Conservation (phyloP, 2,888 invertebrate genomes). For the Ophion ventricosus region DNA sequence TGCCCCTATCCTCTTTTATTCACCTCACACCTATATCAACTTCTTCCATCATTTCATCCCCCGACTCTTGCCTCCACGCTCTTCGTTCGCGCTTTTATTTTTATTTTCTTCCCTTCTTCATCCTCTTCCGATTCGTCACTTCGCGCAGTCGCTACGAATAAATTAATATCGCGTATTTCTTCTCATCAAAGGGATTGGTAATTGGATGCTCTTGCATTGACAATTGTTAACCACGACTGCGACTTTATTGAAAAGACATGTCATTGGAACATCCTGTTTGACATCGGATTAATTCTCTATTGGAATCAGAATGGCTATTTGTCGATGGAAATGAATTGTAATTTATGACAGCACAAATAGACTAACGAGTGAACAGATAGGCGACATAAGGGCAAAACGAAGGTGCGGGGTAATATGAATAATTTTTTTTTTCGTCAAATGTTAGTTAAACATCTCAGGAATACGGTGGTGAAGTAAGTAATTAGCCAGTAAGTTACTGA, state of each 20-base stretch:
- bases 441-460: too few species aligned
- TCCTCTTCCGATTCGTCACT: constrained; percentile 15
- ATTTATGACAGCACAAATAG: too few species aligned
- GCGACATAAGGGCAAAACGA: too few species aligned
- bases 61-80: constrained; percentile 19
- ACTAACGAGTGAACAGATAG: too few species aligned
- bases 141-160: neutral
- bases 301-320: too few species aligned
- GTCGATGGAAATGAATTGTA: too few species aligned
- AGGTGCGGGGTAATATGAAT: too few species aligned
- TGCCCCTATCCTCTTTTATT: constrained; percentile 24
- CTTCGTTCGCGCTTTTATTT: constrained; percentile 5
- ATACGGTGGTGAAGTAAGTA: too few species aligned
- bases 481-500: too few species aligned
- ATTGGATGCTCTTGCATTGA: neutral
- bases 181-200: neutral
- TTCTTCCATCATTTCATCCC: constrained; percentile 36
- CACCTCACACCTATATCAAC: constrained; percentile 39
- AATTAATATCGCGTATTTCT: neutral
- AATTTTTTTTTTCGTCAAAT: too few species aligned
- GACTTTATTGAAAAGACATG: neutral
- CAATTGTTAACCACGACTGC: neutral
- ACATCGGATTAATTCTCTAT: too few species aligned
- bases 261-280: too few species aligned
- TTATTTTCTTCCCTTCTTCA: neutral